Evolutionary conservation across 2,797 vertebrate genomes (phyloP).

Genomic region (Fundulus diaphanus): DNA sequence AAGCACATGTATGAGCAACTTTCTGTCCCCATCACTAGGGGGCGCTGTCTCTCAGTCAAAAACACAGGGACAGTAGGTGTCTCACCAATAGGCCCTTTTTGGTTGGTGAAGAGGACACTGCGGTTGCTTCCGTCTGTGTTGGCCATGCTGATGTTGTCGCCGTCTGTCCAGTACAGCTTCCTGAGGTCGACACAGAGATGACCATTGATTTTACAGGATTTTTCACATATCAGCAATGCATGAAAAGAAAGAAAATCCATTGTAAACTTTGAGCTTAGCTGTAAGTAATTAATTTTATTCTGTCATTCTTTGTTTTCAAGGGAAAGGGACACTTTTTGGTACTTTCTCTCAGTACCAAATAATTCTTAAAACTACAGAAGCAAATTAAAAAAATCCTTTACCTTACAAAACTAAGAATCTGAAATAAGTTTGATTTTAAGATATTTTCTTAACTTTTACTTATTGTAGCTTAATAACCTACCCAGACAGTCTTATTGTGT

Average conservation of each 20-base stretch:
- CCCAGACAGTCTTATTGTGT: conserved; percentile 15
- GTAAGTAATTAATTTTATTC: neutral
- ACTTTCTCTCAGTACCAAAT: neutral
- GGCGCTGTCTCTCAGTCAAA: conserved; percentile 15
- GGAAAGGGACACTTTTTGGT: neutral
- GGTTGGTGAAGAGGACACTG: conserved; percentile 88
- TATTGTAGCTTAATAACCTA: neutral
- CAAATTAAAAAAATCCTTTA: neutral
- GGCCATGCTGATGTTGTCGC: conserved; percentile 95
- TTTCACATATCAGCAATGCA: neutral
- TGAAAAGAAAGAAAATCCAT: neutral
- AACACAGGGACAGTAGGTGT: neutral
- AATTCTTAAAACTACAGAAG: conserved; percentile 4
- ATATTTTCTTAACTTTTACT: neutral
- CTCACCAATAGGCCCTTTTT: conserved; percentile 93
- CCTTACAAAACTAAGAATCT: neutral
- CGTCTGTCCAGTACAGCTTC: conserved; percentile 97
- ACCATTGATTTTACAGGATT: neutral
- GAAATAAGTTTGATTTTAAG: neutral
- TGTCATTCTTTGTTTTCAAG: neutral
- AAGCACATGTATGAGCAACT: conserved; percentile 7
- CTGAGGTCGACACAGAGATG: conserved; percentile 67
- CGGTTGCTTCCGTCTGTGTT: conserved; percentile 94
- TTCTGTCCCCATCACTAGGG: conserved; percentile 27
- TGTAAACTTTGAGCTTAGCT: neutral